A percentile compares a stretch with the other conserved stretches of the same genome.
Evolutionary conservation across 2,888 invertebrate genomes (phyloP).

Genomic region (Psylliodes chrysocephalus): DNA sequence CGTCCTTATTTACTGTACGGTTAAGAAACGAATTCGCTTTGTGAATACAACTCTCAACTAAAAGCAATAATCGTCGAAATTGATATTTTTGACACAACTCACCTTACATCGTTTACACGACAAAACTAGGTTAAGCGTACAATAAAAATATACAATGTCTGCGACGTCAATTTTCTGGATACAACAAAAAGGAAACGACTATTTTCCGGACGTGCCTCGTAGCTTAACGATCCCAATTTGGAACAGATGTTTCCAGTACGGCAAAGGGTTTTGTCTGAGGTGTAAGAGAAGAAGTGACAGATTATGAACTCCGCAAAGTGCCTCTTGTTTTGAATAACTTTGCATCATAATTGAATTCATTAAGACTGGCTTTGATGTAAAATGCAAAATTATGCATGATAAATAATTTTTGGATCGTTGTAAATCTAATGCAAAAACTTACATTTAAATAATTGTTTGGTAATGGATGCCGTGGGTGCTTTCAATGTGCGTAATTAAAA

Average conservation of each 20-base stretch:
- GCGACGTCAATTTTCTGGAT: neutral
- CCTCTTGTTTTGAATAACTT: constrained; percentile 19
- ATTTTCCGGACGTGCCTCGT: constrained; percentile 13
- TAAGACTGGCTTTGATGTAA: constrained; percentile 8
- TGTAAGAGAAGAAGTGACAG: constrained; percentile 20
- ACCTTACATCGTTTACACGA: constrained; percentile 3
- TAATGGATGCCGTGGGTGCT: no score
- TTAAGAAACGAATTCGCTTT: no score
- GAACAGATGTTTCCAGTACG: constrained; percentile 14
- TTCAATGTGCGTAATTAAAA: no score
- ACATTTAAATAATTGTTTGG: no score
- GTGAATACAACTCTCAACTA: neutral
- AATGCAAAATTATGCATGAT: constrained; percentile 13
- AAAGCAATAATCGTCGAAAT: neutral
- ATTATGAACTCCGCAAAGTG: constrained; percentile 14
- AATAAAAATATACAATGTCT: constrained; percentile 12
- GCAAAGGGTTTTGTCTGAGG: constrained; percentile 2
- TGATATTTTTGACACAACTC: neutral
- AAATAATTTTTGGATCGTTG: constrained; percentile 3
- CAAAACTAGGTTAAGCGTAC: constrained; percentile 13
- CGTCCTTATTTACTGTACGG: no score
- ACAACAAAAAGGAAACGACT: neutral
- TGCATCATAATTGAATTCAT: constrained; percentile 21
- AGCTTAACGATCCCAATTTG: constrained; percentile 13
- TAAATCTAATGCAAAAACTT: neutral